These are phyloP conservation scores for Prionailurus viverrinus DNA, from an alignment of 2,113 vertebrate species.

Conservation along the genomic window DNA sequence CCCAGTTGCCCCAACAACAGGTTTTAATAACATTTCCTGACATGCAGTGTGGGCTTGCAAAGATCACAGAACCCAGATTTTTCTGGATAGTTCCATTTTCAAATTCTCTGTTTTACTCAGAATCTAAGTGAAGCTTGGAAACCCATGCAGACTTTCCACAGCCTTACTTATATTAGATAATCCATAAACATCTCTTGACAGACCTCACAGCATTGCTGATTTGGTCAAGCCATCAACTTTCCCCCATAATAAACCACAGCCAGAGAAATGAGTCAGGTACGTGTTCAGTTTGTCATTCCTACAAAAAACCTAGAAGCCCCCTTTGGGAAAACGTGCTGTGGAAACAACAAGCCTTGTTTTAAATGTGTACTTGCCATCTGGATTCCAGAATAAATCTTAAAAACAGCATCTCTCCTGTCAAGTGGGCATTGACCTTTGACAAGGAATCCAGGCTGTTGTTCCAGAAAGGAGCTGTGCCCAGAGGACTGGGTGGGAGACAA, in stretches of 20 bases:
- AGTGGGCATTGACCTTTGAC: neutral
- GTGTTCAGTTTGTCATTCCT: neutral
- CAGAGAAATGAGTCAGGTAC: neutral
- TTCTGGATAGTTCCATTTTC: neutral
- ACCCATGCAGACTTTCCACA: neutral
- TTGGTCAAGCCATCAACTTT: neutral
- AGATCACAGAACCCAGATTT: neutral
- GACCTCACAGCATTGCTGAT: neutral
- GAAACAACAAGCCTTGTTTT: constrained; percentile 29
- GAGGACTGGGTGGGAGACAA: neutral
- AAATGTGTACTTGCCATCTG: neutral
- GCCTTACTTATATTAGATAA: neutral
- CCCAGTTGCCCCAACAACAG: neutral
- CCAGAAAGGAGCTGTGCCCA: neutral
- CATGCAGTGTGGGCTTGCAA: neutral
- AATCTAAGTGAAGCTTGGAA: neutral
- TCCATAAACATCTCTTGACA: neutral
- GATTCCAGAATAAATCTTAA: neutral
- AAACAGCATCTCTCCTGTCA: neutral
- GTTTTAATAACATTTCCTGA: neutral
- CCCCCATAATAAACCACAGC: neutral
- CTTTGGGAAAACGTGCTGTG: neutral
- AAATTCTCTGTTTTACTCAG: neutral
- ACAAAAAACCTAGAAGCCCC: neutral
- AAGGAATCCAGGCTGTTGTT: neutral